A percentile compares a stretch with the other conserved stretches of the same genome.
These are phyloP conservation scores for Synergus itoensis DNA, from an alignment of 2,888 invertebrate genomes.

Conservation along the genomic window DNA sequence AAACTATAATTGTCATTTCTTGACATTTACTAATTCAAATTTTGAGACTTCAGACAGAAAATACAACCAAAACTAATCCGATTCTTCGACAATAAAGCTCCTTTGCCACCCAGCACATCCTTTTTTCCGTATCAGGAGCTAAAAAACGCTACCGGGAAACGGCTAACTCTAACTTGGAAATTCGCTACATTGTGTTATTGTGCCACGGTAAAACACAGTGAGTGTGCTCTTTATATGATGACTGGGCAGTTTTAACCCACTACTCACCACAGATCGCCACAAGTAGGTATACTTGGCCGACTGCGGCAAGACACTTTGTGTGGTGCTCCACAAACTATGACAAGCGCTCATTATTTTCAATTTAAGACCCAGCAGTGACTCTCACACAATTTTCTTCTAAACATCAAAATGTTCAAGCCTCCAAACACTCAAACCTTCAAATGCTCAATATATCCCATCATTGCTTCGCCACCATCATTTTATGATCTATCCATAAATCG, in stretches of 20 bases:
- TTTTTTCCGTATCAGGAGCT: not conserved
- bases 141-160: constrained; percentile 27
- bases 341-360: constrained; percentile 59
- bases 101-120: not conserved
- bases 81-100: not conserved
- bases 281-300: constrained; percentile 70
- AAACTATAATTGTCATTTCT: too few species aligned
- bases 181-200: constrained; percentile 66
- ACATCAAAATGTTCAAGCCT: not conserved
- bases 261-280: constrained; percentile 66
- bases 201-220: constrained; percentile 73
- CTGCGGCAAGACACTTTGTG: constrained; percentile 71
- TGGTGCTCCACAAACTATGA: constrained; percentile 55
- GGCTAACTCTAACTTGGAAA: constrained; percentile 51
- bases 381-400: constrained; percentile 45
- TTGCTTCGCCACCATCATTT: not conserved
- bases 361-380: constrained; percentile 59
- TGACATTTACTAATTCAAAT: not conserved
- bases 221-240: constrained; percentile 76
- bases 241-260: constrained; percentile 73
- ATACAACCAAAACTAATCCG: not conserved
- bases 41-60: not conserved
- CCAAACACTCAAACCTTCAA: too few species aligned
- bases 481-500: not conserved
- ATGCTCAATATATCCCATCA: constrained; percentile 20